Evolutionary conservation across 2,888 invertebrate species (phyloP).

Genomic region (Mantis religiosa): DNA sequence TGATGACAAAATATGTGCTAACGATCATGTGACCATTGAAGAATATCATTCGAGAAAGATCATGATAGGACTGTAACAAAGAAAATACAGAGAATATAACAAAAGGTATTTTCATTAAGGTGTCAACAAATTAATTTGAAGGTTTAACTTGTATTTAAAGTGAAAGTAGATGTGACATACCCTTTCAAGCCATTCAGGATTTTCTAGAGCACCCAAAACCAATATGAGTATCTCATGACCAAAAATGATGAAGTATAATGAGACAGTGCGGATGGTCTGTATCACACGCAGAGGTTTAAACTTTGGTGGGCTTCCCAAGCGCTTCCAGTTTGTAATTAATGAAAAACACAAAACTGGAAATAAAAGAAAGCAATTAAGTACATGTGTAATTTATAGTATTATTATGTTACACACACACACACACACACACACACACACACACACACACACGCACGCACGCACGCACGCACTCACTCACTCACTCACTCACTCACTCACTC

Average conservation of each 20-base stretch:
- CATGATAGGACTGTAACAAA: not conserved
- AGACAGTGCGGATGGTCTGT: not conserved
- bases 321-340: not conserved
- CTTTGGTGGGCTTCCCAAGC: not conserved
- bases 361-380: not conserved
- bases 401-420: no score
- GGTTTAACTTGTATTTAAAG: not conserved
- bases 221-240: not conserved
- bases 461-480: no score
- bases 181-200: not conserved
- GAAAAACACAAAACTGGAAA: not conserved
- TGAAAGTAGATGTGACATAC: not conserved
- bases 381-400: no score
- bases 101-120: no score
- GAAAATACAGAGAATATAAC: not conserved
- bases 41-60: not conserved
- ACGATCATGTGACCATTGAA: not conserved
- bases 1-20: not conserved
- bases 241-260: not conserved
- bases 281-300: not conserved
- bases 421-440: no score
- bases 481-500: no score
- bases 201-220: not conserved
- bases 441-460: no score
- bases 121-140: not conserved